Evolutionary conservation across 1,140 invertebrate genomes (phyloP), one percentile per base, ranked within the genome.

Genomic region (Anastatus disparis): DNA sequence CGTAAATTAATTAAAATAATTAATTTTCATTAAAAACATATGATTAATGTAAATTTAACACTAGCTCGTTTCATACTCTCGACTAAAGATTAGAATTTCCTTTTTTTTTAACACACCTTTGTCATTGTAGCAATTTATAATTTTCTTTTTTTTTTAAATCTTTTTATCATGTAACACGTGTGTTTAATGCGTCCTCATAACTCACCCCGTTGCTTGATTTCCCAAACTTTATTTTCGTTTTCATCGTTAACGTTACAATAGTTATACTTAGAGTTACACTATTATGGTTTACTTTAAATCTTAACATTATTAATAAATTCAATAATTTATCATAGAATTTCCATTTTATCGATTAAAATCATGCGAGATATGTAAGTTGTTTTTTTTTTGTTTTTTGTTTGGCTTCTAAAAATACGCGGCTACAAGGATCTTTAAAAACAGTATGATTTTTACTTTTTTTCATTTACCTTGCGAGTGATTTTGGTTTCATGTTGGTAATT

Each of bases 291-390:
- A 61, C 20, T 20, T 35, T 44, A 27, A 20, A 26, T 67, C 3
- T 8, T 7, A 6, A 26, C 40, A 20, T n/a, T 53, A 53, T 50
- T 61, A 52, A 9, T 50, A n/a, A n/a, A n/a, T n/a, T n/a, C n/a
- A n/a, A n/a, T n/a, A n/a, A n/a, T n/a, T 52, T 52, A 17, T 26
- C 31, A 35, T 44, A 44, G 12, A 38, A 52, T 67, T n/a, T 52
- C 20, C 20, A 46, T 44, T 61, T 44, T 62, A 63, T 70, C 15
- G 48, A 55, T 17, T 55, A 63, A 62, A 67, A 46, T 46, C 50
- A 62, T 70, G 38, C 29, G 24, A 69, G 67, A 61, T 70, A 63
- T 70, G 58, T 59, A 74, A 63, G 63, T 44, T 67, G n/a, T n/a
- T n/a, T n/a, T n/a, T n/a, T n/a, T n/a, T n/a, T n/a, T n/a, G n/a